A percentile compares a stretch with the other conserved stretches of the same genome.
Conservation (phyloP, 2,797 vertebrate genomes). For the Alectoris magna region DNA sequence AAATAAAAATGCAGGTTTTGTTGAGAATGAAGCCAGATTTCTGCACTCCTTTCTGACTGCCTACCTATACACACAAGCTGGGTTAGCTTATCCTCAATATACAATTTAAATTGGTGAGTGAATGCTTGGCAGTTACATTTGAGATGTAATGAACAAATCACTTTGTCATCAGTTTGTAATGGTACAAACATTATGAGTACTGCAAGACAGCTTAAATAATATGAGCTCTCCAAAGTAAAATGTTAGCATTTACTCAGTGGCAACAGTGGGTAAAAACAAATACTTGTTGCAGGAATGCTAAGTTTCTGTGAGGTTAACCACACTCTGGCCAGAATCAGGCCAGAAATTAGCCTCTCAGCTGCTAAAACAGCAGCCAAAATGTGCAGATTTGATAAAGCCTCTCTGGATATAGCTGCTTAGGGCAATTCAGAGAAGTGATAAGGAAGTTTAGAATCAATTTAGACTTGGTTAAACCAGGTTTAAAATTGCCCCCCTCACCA, state of each 20-base stretch:
- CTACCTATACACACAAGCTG: slow-evolving; percentile 35
- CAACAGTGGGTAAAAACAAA: slow-evolving; percentile 25
- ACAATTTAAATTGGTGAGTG: neutral
- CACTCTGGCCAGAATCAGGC: slow-evolving; percentile 36
- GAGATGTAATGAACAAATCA: slow-evolving; percentile 56
- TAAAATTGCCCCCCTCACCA: fast-evolving
- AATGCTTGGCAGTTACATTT: slow-evolving; percentile 36
- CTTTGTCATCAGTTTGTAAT: slow-evolving; percentile 61
- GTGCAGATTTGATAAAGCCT: neutral
- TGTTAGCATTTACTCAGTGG: slow-evolving; percentile 56
- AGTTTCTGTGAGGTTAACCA: slow-evolving; percentile 66
- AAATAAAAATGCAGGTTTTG: neutral
- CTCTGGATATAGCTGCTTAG: neutral
- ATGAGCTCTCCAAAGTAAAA: slow-evolving; percentile 46
- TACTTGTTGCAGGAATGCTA: slow-evolving; percentile 37
- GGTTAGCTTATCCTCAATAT: slow-evolving; percentile 10
- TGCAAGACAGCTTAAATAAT: slow-evolving; percentile 46
- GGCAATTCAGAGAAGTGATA: neutral
- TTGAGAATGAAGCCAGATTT: slow-evolving; percentile 12
- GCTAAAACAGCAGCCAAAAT: neutral
- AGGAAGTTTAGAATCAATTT: neutral
- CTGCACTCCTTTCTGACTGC: slow-evolving; percentile 27
- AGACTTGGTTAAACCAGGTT: neutral
- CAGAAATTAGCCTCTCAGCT: slow-evolving; percentile 25
- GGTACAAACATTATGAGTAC: slow-evolving; percentile 33